Evolutionary conservation across 2,888 invertebrate genomes (phyloP), one percentile per base, ranked within the genome.

Genomic region (Sarcophaga rosellei): DNA sequence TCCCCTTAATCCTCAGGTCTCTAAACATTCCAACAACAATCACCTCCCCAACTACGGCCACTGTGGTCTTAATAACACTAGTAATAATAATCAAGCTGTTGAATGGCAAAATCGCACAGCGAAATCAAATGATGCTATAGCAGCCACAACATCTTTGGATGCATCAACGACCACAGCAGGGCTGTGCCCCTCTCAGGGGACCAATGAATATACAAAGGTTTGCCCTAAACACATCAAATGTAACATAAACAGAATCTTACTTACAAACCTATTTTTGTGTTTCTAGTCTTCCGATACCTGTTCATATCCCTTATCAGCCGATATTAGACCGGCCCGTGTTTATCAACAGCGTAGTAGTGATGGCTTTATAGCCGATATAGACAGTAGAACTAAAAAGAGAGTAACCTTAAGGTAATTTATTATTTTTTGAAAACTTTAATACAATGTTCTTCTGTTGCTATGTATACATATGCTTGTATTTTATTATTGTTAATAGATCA

Each of bases 361-460:
- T 91, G 90, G 90, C 88, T 90, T 89, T 88, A 90, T 91, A 90
- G 89, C 97, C 63, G 97, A 97, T 92, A 95, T 97, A 89, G 96
- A 96, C 88, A 96, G 95, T 92, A 95, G 97, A 92, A 96, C 96
- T 90, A 96, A 96, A 92, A 97, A 97, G 94, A 95, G 96, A 93
- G 97, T 97, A 83, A 97, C 97, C 73, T 95, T 97, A 90, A 96
- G 97, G 96, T 96, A 92, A 94, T 93, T 61, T 11, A 47, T 63
- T 23, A 11, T 45, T 77, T 75, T 75, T 17, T 35, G 35, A 35
- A 8, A 76, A 21, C 25, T 25, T 0, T 25, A 63, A 62, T 25
- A 35, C 0, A 35, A 35, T 8, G 6, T 8, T 35, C 35, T 35
- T 35, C 35, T 35, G 25, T 25, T 25, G 8, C 35, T 35, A 1